Evolutionary conservation across 2,888 invertebrate genomes (phyloP).

Genomic region (Suillia variegata): DNA sequence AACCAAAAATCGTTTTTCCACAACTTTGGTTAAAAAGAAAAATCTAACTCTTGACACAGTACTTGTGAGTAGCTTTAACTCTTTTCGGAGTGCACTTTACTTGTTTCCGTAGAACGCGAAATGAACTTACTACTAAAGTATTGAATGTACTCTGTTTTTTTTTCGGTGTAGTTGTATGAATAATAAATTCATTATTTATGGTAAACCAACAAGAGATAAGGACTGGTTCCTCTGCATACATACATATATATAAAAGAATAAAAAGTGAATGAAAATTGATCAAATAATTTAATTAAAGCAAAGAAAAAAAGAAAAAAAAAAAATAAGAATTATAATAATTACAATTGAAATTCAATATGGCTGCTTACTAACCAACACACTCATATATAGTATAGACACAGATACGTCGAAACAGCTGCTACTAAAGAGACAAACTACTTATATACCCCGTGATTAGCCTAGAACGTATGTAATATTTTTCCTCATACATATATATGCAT

Average conservation of each 20-base stretch:
- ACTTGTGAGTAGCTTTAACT: too few relatives aligned
- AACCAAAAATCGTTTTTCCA: too few relatives aligned
- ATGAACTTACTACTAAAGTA: too few relatives aligned
- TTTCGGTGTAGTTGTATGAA: too few relatives aligned
- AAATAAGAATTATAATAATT: too few relatives aligned
- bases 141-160: too few relatives aligned
- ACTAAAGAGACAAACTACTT: conserved; percentile 19
- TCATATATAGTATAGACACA: neutral
- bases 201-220: conserved; percentile 26
- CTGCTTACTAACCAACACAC: neutral
- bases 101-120: too few relatives aligned
- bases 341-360: neutral
- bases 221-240: conserved; percentile 49
- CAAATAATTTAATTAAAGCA: conserved; percentile 32
- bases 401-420: conserved; percentile 26
- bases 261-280: conserved; percentile 28
- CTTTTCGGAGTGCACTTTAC: too few relatives aligned
- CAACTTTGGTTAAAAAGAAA: too few relatives aligned
- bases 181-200: conserved; percentile 8
- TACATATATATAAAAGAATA: conserved; percentile 39
- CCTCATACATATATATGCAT: neutral
- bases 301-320: conserved; percentile 7
- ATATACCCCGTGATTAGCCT: conserved; percentile 5
- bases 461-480: neutral
- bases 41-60: too few relatives aligned